Base-by-base conservation (phyloP, 2,797 vertebrate genomes). In the Artibeus lituratus region DNA sequence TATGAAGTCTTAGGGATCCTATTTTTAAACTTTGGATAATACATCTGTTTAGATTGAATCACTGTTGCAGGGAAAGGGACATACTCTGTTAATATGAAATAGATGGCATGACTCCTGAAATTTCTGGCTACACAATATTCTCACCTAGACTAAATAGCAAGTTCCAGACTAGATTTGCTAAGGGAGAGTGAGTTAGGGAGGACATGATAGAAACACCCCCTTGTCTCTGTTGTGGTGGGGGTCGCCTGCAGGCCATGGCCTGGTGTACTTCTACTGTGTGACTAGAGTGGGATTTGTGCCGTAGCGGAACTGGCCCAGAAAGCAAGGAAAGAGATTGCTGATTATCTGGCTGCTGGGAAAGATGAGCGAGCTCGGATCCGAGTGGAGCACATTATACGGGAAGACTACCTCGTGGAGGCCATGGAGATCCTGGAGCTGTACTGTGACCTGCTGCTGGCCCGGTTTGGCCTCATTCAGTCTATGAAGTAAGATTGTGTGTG, bases 351-450 rank as follows among this genome's bases (percentile, higher is more conserved):
- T 16, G 98, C 99, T 0, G 99, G 99, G 35, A 99, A 99, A 94
- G 99, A 99, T 99, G 99, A 99, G 95, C 98, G 99, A 84, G 99
- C 99, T 18, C 98, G 99, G 35, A 99, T 99, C 97, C 99, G 99
- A 5, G 99, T 99, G 97, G 99, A 99, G 96, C 99, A 99, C 98
- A 99, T 99, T 89, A 99, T 99, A 98, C 99, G 99, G 95, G 99
- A 99, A 96, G 99, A 99, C 99, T 99, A 99, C 96, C 97, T 99
- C n/a, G 99, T 99, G 97, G 99, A 99, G 96, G 99, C 99, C 96
- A 99, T 99, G 99, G 99, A 99, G 98, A 99, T 99, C 98, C 98
- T 99, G 97, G 99, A 99, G 98, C 98, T 99, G 51, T 99, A 99
- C 98, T 99, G 99, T 77, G 99, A 99, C 96, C 98, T 99, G 93